A percentile compares a stretch with the other conserved stretches of the same genome.
phyloP scores from a whole-genome alignment of 2,797 vertebrate genomes.

The Melopsittacus undulatus region DNA sequence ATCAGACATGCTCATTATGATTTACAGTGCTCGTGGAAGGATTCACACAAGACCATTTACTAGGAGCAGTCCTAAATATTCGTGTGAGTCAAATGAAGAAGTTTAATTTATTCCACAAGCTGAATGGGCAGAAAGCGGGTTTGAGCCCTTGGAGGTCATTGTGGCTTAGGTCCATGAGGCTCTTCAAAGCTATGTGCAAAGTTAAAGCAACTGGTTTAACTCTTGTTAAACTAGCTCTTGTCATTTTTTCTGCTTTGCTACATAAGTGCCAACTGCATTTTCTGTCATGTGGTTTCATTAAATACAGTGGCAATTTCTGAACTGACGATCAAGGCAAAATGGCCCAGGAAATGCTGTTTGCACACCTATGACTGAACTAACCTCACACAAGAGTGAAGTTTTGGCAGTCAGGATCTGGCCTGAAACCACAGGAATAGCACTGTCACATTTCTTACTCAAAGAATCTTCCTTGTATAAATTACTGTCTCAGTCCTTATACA shows the following conservation, averaged over 20 bases:
- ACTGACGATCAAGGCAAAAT: background rate
- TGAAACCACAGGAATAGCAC: background rate
- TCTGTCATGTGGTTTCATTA: background rate
- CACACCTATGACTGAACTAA: background rate
- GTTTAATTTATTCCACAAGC: background rate
- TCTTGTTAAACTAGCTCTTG: too few relatives aligned
- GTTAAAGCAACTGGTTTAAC: background rate
- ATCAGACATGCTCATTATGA: background rate
- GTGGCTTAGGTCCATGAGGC: background rate
- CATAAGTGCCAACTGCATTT: background rate
- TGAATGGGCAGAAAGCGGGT: background rate
- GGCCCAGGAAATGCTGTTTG: background rate
- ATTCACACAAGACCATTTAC: background rate
- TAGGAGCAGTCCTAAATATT: background rate
- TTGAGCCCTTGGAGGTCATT: background rate
- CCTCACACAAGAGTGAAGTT: background rate
- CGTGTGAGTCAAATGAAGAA: background rate
- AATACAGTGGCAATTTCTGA: background rate
- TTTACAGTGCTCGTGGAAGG: background rate
- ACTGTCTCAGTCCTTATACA: background rate
- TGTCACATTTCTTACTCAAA: background rate
- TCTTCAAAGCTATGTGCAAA: background rate
- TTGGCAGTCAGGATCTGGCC: background rate
- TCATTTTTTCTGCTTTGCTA: background rate
- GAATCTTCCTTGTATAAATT: slow-evolving; percentile 25